Base-by-base conservation (phyloP, 2,888 invertebrate genomes). In the Chrysotoxum bicinctum region DNA sequence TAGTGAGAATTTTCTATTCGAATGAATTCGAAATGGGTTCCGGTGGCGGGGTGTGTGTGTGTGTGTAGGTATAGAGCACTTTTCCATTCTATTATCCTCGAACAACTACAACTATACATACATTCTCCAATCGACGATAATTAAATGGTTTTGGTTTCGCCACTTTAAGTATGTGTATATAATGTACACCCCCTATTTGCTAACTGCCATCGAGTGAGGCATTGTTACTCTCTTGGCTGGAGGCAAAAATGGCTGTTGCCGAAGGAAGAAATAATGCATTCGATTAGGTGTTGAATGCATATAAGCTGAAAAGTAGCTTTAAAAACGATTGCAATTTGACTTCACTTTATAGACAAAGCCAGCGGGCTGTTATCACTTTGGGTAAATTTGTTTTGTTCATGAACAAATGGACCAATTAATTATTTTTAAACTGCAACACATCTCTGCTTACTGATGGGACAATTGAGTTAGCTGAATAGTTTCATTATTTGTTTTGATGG, bases 1-100 rank as follows among this genome's bases (percentile, higher is more conserved):
- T 81, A 80, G 81, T 76, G 76, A 72, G 81, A 80, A 76, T 85
- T 85, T 85, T 85, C 84, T 85, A 85, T 85, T 85, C 62, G 72
- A 68, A 60, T 85, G 70, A 58, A 85, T 85, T 72, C 9, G 72
- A 72, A 81, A 85, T 85, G 70, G 64, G 68, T 81, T 85, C 80
- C 80, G 76, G 68, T 84, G 26, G 26, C 26, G 26, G 7, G 26
- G 26, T 7, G 26, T n/a, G n/a, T n/a, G n/a, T n/a, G 37, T 77
- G 19, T 23, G 21, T 4, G 8, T 43, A 45, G 2, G 2, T 0
- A 21, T 23, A 50, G 43, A 60, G 72, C 32, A 64, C 72, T 70
- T 76, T 62, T 52, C 64, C 14, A 32, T 50, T 43, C 45, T 40
- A 40, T 45, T 50, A n/a, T 50, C 14, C 1, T 50, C 23, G 7